Percentiles rank a stretch among this genome's conserved stretches.
Evolutionary conservation across 2,888 invertebrate species (phyloP).

Genomic region (Rambutsinella grinnellia): DNA sequence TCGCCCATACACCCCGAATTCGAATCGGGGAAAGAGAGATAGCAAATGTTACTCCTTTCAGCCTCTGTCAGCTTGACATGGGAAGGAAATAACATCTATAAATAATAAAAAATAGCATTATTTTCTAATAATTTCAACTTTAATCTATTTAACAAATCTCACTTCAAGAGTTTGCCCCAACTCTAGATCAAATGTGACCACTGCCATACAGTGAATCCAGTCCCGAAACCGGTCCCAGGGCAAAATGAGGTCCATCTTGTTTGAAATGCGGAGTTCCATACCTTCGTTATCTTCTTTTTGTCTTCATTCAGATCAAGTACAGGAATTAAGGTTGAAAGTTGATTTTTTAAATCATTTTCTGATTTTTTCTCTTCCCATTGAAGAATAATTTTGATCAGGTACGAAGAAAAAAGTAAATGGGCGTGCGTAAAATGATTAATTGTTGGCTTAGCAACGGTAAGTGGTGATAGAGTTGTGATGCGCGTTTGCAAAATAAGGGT

Average conservation of each 20-base stretch:
- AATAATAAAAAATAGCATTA: too few species aligned
- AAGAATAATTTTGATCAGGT: too few species aligned
- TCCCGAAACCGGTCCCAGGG: constrained; percentile 84
- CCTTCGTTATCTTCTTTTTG: too few species aligned
- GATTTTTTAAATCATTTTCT: too few species aligned
- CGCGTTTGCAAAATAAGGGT: too few species aligned
- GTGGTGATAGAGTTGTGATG: too few species aligned
- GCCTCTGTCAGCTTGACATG: constrained; percentile 84
- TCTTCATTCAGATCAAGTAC: too few species aligned
- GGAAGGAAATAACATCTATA: constrained; percentile 84
- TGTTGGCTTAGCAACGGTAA: too few species aligned
- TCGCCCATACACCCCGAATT: constrained; percentile 99
- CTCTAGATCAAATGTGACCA: constrained; percentile 98
- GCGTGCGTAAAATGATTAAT: too few species aligned
- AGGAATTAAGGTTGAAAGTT: too few species aligned
- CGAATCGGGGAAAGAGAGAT: constrained; percentile 98
- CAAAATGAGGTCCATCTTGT: constrained; percentile 62
- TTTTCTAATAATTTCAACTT: background rate
- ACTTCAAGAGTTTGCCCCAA: constrained; percentile 98
- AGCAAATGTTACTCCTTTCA: constrained; percentile 94
- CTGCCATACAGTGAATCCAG: constrained; percentile 98
- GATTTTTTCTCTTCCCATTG: too few species aligned
- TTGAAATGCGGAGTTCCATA: constrained; percentile 27
- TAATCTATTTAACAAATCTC: constrained; percentile 54
- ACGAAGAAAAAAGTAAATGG: too few species aligned